A percentile compares a stretch with the other conserved stretches of the same genome.
Conservation (phyloP, 2,888 invertebrate species). For the Eueremaeus valkanovi region DNA sequence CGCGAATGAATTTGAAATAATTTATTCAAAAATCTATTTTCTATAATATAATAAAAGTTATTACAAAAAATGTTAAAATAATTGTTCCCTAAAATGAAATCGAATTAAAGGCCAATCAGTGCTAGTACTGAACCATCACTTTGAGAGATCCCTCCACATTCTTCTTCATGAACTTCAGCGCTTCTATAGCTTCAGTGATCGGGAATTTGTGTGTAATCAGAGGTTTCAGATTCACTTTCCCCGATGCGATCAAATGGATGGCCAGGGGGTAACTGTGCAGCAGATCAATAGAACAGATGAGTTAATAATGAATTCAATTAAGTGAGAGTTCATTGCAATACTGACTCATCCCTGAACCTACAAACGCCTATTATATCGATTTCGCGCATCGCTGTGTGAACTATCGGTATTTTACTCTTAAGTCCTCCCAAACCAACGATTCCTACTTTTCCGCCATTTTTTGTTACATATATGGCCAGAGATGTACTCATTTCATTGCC, state of each 20-base stretch:
- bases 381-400: conserved; percentile 39
- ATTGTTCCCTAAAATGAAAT: too few species aligned
- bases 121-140: conserved; percentile 35
- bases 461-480: conserved; percentile 60
- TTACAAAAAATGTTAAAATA: too few species aligned
- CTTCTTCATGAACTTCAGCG: conserved; percentile 50
- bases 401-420: conserved; percentile 35
- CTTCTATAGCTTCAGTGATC: conserved; percentile 49
- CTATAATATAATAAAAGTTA: too few species aligned
- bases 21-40: too few species aligned
- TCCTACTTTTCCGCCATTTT: conserved; percentile 40
- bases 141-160: conserved; percentile 38
- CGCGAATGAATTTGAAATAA: too few species aligned
- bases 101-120: too few species aligned
- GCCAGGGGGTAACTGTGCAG: conserved; percentile 46
- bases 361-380: conserved; percentile 43
- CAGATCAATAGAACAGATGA: not conserved
- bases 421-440: conserved; percentile 42
- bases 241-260: conserved; percentile 44
- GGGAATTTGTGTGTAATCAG: conserved; percentile 46
- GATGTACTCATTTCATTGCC: conserved; percentile 77
- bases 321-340: too few species aligned
- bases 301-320: not conserved
- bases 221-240: conserved; percentile 46
- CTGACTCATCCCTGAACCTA: conserved; percentile 35